Conservation (phyloP, 2,888 invertebrate genomes). For the Seladonia tumulorum region DNA sequence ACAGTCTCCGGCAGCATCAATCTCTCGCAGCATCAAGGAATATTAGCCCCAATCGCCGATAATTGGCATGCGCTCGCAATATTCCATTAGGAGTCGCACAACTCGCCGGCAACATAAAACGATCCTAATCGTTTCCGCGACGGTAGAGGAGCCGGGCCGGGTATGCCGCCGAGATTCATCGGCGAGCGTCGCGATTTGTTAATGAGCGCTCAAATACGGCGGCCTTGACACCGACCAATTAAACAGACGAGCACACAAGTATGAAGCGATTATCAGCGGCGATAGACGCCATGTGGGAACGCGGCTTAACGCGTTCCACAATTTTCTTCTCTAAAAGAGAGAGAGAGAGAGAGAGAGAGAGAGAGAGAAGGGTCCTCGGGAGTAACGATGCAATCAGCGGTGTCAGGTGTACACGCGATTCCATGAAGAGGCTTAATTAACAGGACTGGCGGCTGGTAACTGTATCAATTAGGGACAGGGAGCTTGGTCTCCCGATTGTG, state of each 20-base stretch:
- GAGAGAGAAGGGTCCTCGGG: background rate
- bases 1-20: no score
- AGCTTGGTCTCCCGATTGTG: constrained; percentile 44
- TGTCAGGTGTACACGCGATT: constrained; percentile 39
- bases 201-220: background rate
- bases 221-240: constrained; percentile 16
- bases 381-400: constrained; percentile 35
- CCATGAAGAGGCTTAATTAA: constrained; percentile 47
- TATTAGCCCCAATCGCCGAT: no score
- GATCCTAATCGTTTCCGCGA: background rate
- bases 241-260: background rate
- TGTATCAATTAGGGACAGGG: constrained; percentile 53
- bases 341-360: background rate
- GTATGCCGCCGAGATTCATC: background rate
- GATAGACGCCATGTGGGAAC: constrained; percentile 14
- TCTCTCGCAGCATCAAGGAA: no score
- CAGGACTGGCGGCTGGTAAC: constrained; percentile 42
- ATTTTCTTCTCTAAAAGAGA: background rate
- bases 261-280: constrained; percentile 2
- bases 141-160: background rate
- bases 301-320: background rate
- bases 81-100: background rate
- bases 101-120: background rate
- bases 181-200: constrained; percentile 8
- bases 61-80: no score